phyloP scores from a whole-genome alignment of 2,888 invertebrate genomes.

The Bellardia bayeri region DNA sequence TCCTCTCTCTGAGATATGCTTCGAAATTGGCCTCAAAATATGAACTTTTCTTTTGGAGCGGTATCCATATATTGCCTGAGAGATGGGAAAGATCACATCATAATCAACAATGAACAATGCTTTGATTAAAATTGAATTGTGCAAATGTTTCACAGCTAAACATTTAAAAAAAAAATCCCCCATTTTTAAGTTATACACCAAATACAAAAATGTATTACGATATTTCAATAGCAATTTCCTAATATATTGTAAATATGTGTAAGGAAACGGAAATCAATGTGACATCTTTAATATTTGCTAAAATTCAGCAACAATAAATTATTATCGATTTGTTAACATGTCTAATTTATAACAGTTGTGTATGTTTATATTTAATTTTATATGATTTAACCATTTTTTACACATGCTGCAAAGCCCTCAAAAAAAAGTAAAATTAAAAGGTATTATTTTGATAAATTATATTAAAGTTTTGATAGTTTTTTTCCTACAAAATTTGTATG shows the following conservation, averaged over 20 bases:
- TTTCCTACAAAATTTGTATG: background rate
- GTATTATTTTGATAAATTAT: conserved; percentile 2
- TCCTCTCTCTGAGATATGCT: too few relatives aligned
- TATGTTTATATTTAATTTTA: background rate
- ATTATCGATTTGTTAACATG: background rate
- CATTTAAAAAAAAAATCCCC: too few relatives aligned
- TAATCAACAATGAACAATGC: too few relatives aligned
- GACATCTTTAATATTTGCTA: conserved; percentile 1
- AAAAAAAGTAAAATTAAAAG: background rate
- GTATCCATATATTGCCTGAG: too few relatives aligned
- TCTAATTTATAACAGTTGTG: background rate
- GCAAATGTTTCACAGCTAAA: too few relatives aligned
- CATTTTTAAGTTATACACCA: too few relatives aligned
- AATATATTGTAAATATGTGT: background rate
- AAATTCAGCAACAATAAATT: background rate
- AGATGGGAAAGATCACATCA: too few relatives aligned
- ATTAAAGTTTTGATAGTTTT: conserved; percentile 2
- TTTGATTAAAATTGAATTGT: too few relatives aligned
- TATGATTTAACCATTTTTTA: background rate
- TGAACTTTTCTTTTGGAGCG: too few relatives aligned
- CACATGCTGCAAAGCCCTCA: too few relatives aligned
- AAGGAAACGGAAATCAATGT: conserved; percentile 39
- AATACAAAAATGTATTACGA: background rate
- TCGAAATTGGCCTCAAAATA: too few relatives aligned
- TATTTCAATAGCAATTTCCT: background rate